Base-by-base conservation (phyloP, 2,113 vertebrate genomes). In the Prietella phreatophila region DNA sequence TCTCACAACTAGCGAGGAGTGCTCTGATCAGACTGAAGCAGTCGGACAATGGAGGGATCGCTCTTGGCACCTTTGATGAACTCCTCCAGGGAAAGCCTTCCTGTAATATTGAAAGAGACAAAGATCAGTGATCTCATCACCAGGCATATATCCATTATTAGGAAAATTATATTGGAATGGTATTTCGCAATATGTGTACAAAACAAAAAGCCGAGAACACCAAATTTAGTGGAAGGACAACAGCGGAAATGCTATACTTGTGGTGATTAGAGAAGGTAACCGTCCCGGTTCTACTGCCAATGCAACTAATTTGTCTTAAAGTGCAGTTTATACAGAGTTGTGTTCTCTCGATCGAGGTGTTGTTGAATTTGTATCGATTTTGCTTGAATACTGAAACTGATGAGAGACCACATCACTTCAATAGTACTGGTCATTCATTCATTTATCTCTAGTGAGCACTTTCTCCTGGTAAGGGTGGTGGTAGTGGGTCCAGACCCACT, bases 51-150 rank as follows among this genome's bases (percentile, higher is more conserved):
- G 92, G 97, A 99, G 0, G 98, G 98, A 93, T 99, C 98, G 2
- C 97, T 99, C 93, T 99, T 99, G 95, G 98, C 98, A 86, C 98
- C 98, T 94, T 95, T 95, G 94, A 99, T 99, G 95, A 99, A 99
- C 93, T 99, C 98, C 93, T 99, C 98, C 95, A 99, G 94, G 27
- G 98, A 99, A 86, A 99, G 94, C 88, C 97, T 96, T 84, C 98
- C 97, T 99, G 95, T 0, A 85, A 84, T 85, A 82, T 4, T 69
- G n/a, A 17, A 20, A 55, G 10, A 85, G 63, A 60, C 0, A 30
- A 56, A 14, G 1, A 10, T 83, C 76, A 89, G 67, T 82, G n/a
- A 56, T 65, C 2, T 9, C 2, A 75, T 75, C 79, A 69, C 78
- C 13, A 65, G 71, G 13, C 9, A 47, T n/a, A 20, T 58, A 19